Base-by-base conservation (phyloP, 2,797 vertebrate species). In the Carcharodon carcharias region DNA sequence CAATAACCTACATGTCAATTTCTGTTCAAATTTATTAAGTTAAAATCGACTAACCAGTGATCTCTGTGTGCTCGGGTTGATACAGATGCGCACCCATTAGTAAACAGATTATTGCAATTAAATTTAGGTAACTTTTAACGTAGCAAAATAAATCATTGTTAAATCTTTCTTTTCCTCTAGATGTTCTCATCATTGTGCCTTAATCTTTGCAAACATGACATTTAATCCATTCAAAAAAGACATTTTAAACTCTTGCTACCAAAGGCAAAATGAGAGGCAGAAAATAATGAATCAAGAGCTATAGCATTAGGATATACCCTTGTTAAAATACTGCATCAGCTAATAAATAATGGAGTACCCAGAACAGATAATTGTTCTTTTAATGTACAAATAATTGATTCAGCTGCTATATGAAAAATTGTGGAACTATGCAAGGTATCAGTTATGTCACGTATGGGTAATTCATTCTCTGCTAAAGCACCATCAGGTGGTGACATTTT, bases 31-130 rank as follows among this genome's bases (percentile, higher is more conserved):
- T 71, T 95, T 65, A 95, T 95, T 95, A 67, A 95, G 69, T 95
- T 95, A 69, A 69, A 95, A 69, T 95, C 65, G 45, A 95, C 65
- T 69, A 50, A 71, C 21, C 92, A 71, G 93, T 95, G 65, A 95
- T 95, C 93, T 95, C 65, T 71, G 65, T 69, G 93, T 12, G 93
- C n/a, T 11, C 50, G 21, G 45, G 40, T 50, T 71, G 63, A 71
- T 50, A 71, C 40, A 45, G 93, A 95, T 95, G 40, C 45, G 65
- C 26, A 50, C 93, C 40, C 40, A 63, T 95, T 67, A 95, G 65
- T 71, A 95, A 95, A 95, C 65, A 54, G 65, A 95, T 95, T 95
- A 69, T n/a, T 54, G n/a, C 65, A 95, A 95, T 95, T 95, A 95
- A 45, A 71, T 95, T 71, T 95, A 95, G 93, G 12, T 69, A 95